These are phyloP conservation scores for zebrafish (Danio rerio) DNA, from an alignment of 2,113 vertebrate species.

Conservation along the genomic window DNA sequence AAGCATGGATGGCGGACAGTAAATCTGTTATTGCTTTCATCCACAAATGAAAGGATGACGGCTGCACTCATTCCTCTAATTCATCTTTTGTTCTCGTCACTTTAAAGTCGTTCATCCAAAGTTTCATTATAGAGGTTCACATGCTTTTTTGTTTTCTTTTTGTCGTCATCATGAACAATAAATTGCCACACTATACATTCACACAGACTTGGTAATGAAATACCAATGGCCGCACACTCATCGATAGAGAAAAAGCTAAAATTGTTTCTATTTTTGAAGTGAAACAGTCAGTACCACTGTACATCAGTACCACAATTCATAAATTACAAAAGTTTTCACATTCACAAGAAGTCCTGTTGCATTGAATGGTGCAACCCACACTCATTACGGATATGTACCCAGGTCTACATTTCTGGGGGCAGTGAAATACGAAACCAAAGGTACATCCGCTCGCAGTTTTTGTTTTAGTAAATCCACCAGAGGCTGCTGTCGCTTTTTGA, in stretches of 20 bases:
- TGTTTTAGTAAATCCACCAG: too few species aligned
- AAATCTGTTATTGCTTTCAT: conserved; percentile 63
- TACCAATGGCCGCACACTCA: conserved; percentile 66
- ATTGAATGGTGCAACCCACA: conserved; percentile 7
- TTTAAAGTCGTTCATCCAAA: background rate
- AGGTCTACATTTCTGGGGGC: too few species aligned
- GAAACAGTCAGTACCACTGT: conserved; percentile 53
- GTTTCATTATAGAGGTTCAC: conserved; percentile 37
- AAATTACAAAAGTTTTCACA: conserved; percentile 65
- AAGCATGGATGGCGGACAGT: conserved; percentile 39
- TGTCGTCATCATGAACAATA: conserved; percentile 64
- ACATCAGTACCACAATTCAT: conserved; percentile 60
- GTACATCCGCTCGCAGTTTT: too few species aligned
- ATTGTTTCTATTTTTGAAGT: conserved; percentile 45
- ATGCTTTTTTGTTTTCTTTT: conserved; percentile 38
- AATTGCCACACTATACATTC: conserved; percentile 61
- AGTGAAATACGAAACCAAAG: too few species aligned
- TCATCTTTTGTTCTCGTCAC: conserved; percentile 23
- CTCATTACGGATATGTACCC: too few species aligned
- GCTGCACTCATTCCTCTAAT: conserved; percentile 16
- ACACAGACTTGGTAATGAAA: conserved; percentile 71
- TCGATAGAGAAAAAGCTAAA: conserved; percentile 47
- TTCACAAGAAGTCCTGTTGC: conserved; percentile 68
- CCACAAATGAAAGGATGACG: conserved; percentile 36
- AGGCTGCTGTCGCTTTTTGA: too few species aligned